Percentiles rank a stretch among this genome's conserved stretches.
Evolutionary conservation across 2,888 invertebrate species (phyloP).

Genomic region (Pseudococcus viburni): DNA sequence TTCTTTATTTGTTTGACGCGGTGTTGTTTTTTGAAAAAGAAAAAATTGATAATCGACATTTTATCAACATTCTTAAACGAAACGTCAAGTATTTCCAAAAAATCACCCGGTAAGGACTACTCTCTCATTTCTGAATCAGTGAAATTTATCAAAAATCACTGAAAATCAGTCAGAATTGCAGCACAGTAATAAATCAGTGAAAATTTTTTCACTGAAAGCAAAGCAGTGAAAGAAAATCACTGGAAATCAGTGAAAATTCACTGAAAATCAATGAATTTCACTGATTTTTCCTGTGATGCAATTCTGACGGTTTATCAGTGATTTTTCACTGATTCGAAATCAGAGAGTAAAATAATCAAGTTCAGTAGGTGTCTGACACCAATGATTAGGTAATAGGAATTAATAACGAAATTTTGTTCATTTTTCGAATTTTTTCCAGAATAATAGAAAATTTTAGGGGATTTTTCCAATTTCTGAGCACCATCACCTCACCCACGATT

Average conservation of each 20-base stretch:
- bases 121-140: too few relatives aligned
- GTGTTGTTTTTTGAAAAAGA: not conserved
- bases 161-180: too few relatives aligned
- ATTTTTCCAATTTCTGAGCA: not conserved
- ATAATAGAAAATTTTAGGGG: not conserved
- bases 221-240: too few relatives aligned
- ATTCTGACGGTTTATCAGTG: too few relatives aligned
- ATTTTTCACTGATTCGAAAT: too few relatives aligned
- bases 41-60: not conserved
- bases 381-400: not conserved
- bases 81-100: not conserved
- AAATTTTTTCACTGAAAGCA: too few relatives aligned
- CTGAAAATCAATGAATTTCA: too few relatives aligned
- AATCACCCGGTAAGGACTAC: not conserved
- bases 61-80: not conserved
- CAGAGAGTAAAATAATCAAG: not conserved
- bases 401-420: not conserved
- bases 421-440: not conserved
- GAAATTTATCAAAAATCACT: too few relatives aligned
- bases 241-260: too few relatives aligned
- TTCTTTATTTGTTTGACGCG: not conserved
- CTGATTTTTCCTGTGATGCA: too few relatives aligned
- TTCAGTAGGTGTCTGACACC: too few relatives aligned
- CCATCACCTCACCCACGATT: not conserved
- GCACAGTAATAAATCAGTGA: too few relatives aligned